Evolutionary conservation across 2,797 vertebrate genomes (phyloP).

Genomic region (Muraenolepis orangiensis): DNA sequence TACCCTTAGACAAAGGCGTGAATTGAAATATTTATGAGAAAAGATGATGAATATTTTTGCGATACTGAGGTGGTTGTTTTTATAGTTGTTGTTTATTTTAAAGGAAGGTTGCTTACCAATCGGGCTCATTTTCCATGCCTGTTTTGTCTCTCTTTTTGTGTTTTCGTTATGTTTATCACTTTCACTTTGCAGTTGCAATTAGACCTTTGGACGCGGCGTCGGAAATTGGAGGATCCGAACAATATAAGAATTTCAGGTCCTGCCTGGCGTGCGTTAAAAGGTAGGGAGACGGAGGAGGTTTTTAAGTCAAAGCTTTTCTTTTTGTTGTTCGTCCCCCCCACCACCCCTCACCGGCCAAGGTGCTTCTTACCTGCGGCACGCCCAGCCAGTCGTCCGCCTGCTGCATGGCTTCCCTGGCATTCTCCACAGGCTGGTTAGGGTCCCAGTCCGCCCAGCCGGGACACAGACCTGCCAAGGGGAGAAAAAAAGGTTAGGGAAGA

Average conservation of each 20-base stretch:
- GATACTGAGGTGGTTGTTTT: not conserved
- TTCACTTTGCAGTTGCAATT: not conserved
- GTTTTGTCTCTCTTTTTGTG: not conserved
- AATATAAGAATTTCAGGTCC: not conserved
- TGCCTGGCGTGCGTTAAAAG: not conserved
- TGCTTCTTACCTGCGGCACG: constrained; percentile 84
- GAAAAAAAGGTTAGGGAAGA: constrained; percentile 10
- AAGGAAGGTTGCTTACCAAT: not conserved
- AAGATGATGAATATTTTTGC: not conserved
- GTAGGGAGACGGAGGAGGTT: not conserved
- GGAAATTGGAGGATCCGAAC: not conserved
- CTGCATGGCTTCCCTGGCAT: constrained; percentile 93
- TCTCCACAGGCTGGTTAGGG: constrained; percentile 87
- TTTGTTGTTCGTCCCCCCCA: not conserved
- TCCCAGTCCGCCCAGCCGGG: constrained; percentile 95
- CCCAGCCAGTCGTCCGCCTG: constrained; percentile 93
- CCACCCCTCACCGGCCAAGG: no score
- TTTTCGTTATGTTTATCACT: not conserved
- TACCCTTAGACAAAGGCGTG: not conserved
- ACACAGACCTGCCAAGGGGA: constrained; percentile 82
- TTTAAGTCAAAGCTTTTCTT: not conserved
- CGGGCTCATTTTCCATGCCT: not conserved
- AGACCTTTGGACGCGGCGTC: not conserved
- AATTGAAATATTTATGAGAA: not conserved
- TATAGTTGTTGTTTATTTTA: not conserved